A percentile compares a stretch with the other conserved stretches of the same genome.
phyloP scores from a whole-genome alignment of 1,140 invertebrate species.

The Caenorhabditis remanei region DNA sequence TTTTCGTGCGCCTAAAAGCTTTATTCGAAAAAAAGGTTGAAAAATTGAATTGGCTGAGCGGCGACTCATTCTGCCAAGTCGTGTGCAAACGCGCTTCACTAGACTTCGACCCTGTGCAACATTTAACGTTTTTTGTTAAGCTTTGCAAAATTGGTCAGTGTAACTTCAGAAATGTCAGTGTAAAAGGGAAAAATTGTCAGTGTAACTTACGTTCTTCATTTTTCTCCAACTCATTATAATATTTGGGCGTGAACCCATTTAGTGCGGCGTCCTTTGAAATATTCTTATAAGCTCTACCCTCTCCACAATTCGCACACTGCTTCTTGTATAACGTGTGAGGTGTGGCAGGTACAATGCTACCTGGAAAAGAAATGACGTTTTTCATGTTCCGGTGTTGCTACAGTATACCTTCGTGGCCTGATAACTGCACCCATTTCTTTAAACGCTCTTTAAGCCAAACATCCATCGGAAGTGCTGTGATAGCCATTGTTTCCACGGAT shows the following conservation, averaged over 20 bases:
- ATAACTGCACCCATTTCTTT: conserved; percentile 89
- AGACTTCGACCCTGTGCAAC: too few relatives aligned
- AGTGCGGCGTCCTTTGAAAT: conserved; percentile 84
- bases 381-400: not conserved
- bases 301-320: conserved; percentile 81
- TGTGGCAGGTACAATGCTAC: conserved; percentile 91
- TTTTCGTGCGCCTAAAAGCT: too few relatives aligned
- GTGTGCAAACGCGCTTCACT: too few relatives aligned
- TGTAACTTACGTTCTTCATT: conserved; percentile 86
- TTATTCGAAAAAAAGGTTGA: too few relatives aligned
- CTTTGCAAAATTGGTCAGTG: too few relatives aligned
- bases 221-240: conserved; percentile 88
- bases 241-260: conserved; percentile 86
- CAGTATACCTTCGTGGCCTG: conserved; percentile 84
- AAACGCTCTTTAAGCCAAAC: conserved; percentile 85
- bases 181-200: too few relatives aligned
- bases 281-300: conserved; percentile 85
- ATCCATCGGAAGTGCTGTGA: conserved; percentile 91
- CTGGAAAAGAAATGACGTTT: conserved; percentile 80
- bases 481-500: conserved; percentile 85
- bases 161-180: too few relatives aligned
- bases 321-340: conserved; percentile 94
- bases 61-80: too few relatives aligned
- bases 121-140: too few relatives aligned
- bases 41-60: too few relatives aligned